Evolutionary conservation across 2,888 invertebrate species (phyloP).

Genomic region (Kuschelorhynchus macadamiae): DNA sequence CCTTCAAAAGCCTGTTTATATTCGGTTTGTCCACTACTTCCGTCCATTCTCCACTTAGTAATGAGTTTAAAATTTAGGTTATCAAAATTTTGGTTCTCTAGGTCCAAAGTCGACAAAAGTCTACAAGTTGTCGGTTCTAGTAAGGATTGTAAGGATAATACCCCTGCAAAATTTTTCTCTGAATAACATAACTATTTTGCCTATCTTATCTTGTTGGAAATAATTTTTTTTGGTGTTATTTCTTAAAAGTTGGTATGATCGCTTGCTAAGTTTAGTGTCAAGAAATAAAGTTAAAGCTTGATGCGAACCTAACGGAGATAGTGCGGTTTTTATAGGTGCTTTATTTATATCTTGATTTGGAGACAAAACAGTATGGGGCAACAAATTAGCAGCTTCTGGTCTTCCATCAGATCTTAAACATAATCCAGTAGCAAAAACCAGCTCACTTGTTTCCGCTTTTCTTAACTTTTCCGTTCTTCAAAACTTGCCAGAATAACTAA

Average conservation of each 20-base stretch:
- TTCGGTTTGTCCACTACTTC: not conserved
- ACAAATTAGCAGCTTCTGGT: not conserved
- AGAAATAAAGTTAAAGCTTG: too few relatives aligned
- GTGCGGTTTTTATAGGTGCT: too few relatives aligned
- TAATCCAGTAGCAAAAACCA: slow-evolving; percentile 3
- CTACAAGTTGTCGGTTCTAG: not conserved
- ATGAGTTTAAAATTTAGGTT: not conserved
- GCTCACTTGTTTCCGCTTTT: not conserved
- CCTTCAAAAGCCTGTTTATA: not conserved
- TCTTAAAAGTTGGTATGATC: too few relatives aligned
- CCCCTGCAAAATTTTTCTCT: not conserved
- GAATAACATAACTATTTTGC: too few relatives aligned
- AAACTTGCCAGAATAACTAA: slow-evolving; percentile 9
- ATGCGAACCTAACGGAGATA: too few relatives aligned
- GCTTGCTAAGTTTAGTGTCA: too few relatives aligned
- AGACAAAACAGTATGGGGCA: too few relatives aligned
- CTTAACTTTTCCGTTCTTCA: slow-evolving; percentile 1
- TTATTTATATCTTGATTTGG: too few relatives aligned
- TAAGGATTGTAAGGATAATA: not conserved
- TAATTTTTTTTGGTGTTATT: too few relatives aligned
- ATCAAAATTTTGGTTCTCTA: not conserved
- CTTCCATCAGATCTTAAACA: not conserved
- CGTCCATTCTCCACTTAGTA: too few relatives aligned
- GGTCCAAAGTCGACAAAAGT: not conserved
- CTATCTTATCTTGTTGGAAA: too few relatives aligned